Base-by-base conservation (phyloP, 2,797 vertebrate genomes). In the Phaenicophaeus curvirostris region DNA sequence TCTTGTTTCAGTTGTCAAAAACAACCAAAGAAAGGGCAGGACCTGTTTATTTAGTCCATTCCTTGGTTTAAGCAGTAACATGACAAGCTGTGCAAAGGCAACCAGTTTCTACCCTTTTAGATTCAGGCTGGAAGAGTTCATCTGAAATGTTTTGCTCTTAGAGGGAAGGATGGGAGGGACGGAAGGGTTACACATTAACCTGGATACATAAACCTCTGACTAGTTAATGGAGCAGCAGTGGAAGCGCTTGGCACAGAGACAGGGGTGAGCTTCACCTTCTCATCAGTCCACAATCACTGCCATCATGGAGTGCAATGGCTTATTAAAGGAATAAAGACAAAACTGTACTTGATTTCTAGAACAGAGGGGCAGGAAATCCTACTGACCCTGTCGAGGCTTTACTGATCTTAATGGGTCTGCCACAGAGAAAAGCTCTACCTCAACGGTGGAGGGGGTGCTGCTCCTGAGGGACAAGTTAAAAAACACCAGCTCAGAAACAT, bases 371-470 rank as follows among this genome's bases (percentile, higher is more conserved):
- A 91, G 74, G 41, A 94, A 82, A 87, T 79, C 61, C 85, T 79
- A 46, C 50, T 91, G 77, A 85, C 87, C 67, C 35, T 65, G 67
- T 91, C 85, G 81, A 41, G 77, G 33, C 85, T 94, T 87, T 79
- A 30, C 73, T 88, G 76, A 78, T 89, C 92, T 84, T 94, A 94
- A 91, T 77, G 77, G 83, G n/a, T 81, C 85, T 94, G 85, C 89
- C 74, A 55, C 83, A 86, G 91, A 91, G 82, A 93, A 94, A 57
- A 91, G 39, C 80, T 80, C 61, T 75, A 89, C 87, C 80, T 72
- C 87, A 91, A 39, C 44, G 69, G 82, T 12, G 1, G 66, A 91
- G 76, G 55, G n/a, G 89, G 44, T 73, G 85, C 85, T 88, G 53
- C 76, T 96, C 62, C 91, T 71, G 48, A 91, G 85, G 77, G 89